These are phyloP conservation scores for Petrolisthes manimaculis DNA, from an alignment of 2,888 invertebrate genomes.

Conservation along the genomic window DNA sequence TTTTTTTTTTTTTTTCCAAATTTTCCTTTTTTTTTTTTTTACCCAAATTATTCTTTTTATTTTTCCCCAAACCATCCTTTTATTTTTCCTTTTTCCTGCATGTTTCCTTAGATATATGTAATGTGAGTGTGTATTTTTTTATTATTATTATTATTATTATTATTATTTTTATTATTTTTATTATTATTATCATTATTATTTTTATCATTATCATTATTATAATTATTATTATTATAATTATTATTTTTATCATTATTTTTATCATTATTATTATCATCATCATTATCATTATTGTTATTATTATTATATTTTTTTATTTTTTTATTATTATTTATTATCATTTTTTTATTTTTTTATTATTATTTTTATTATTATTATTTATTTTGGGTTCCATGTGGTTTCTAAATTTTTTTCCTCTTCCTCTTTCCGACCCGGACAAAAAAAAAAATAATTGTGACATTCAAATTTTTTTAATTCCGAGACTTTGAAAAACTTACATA, in stretches of 20 bases:
- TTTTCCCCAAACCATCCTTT: too few species aligned
- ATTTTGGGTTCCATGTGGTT: too few species aligned
- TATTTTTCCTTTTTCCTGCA: slow-evolving; percentile 6
- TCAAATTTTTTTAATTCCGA: too few species aligned
- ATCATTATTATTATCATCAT: slow-evolving; percentile 9
- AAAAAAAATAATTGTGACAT: too few species aligned
- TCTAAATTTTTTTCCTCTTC: too few species aligned
- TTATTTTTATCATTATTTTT: too few species aligned
- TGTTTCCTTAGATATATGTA: not conserved
- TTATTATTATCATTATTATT: not conserved
- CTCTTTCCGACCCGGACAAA: too few species aligned
- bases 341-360: not conserved
- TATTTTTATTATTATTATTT: too few species aligned
- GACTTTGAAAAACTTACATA: too few species aligned
- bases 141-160: not conserved
- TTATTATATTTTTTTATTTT: not conserved
- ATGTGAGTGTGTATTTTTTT: not conserved
- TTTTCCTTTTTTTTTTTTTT: not conserved
- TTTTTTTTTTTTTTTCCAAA: not conserved
- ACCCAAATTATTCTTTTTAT: too few species aligned
- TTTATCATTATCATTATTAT: too few species aligned
- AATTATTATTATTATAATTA: too few species aligned
- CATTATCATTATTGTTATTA: not conserved
- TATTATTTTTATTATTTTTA: not conserved
- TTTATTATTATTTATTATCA: not conserved